Percentiles rank a stretch among this genome's conserved stretches.
Conservation (phyloP, 2,888 invertebrate species). For the Chrysolina haemoptera region DNA sequence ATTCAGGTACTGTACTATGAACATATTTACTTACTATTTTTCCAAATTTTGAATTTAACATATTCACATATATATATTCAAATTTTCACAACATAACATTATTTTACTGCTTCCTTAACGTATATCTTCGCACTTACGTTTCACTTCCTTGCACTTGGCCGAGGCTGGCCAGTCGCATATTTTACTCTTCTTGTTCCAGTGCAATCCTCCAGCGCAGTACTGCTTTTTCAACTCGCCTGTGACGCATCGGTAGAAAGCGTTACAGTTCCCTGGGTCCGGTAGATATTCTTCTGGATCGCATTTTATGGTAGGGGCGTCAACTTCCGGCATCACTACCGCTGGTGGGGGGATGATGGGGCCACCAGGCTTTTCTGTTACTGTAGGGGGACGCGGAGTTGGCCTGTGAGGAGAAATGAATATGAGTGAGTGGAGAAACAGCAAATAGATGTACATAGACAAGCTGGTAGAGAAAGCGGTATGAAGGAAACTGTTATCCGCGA, state of each 20-base stretch:
- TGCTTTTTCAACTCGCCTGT: slow-evolving; percentile 81
- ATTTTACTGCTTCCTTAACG: too few relatives aligned
- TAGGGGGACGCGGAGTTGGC: slow-evolving; percentile 31
- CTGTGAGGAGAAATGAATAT: slow-evolving; percentile 23
- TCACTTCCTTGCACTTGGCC: slow-evolving; percentile 76
- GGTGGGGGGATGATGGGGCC: slow-evolving; percentile 68
- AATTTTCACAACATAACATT: too few relatives aligned
- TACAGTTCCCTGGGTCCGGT: slow-evolving; percentile 80
- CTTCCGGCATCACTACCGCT: slow-evolving; percentile 70
- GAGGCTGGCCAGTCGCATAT: slow-evolving; percentile 87
- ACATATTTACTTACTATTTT: too few relatives aligned
- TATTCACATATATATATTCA: too few relatives aligned
- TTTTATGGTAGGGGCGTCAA: slow-evolving; percentile 58
- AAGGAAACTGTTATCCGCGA: too few relatives aligned
- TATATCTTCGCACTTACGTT: slow-evolving; percentile 58
- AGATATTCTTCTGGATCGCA: slow-evolving; percentile 71
- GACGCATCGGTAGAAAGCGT: slow-evolving; percentile 82
- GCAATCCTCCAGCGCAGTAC: slow-evolving; percentile 84
- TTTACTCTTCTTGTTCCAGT: slow-evolving; percentile 80
- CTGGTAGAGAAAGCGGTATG: not conserved
- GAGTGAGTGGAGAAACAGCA: not conserved
- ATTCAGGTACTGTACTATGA: too few relatives aligned
- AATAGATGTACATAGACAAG: not conserved
- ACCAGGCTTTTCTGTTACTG: slow-evolving; percentile 9
- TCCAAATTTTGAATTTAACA: too few relatives aligned